A percentile compares a stretch with the other conserved stretches of the same genome.
These are phyloP conservation scores for Antheraea yamamai DNA, from an alignment of 2,888 invertebrate genomes.

Conservation along the genomic window DNA sequence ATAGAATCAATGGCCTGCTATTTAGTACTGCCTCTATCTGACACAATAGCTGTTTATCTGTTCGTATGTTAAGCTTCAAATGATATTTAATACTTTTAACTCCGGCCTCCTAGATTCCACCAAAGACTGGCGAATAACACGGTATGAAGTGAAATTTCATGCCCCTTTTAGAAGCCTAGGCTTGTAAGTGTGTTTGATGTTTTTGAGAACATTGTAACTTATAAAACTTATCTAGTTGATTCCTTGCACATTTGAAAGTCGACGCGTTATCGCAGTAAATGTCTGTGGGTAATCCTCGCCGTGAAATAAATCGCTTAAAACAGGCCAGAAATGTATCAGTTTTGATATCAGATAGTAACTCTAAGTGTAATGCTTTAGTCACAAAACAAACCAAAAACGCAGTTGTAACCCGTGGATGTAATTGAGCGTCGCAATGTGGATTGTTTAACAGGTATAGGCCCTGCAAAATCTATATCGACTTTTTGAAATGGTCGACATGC, in stretches of 20 bases:
- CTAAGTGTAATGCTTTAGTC: constrained; percentile 27
- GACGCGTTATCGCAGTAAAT: constrained; percentile 23
- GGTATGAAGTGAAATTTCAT: constrained; percentile 4
- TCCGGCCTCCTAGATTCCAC: constrained; percentile 16
- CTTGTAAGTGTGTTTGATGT: background rate
- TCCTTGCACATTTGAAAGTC: constrained; percentile 22
- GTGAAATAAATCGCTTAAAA: constrained; percentile 22
- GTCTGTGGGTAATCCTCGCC: constrained; percentile 20
- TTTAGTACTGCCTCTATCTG: constrained; percentile 27
- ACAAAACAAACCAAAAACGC: constrained; percentile 27
- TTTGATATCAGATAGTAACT: constrained; percentile 16
- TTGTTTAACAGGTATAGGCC: constrained; percentile 26
- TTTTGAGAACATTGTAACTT: constrained; percentile 15
- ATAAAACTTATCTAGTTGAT: constrained; percentile 20
- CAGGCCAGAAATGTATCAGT: constrained; percentile 22
- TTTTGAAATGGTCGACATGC: constrained; percentile 26
- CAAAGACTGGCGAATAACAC: constrained; percentile 3
- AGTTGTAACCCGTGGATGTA: constrained; percentile 24
- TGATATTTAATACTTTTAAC: constrained; percentile 21
- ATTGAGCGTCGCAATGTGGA: constrained; percentile 23
- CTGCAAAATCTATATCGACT: constrained; percentile 28
- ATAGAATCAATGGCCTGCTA: constrained; percentile 23
- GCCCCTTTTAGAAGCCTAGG: background rate
- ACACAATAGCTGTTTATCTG: constrained; percentile 23
- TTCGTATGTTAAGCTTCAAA: constrained; percentile 26